These are phyloP conservation scores for Caenorhabditis plicata DNA, from an alignment of 2,888 invertebrate species.

Conservation along the genomic window DNA sequence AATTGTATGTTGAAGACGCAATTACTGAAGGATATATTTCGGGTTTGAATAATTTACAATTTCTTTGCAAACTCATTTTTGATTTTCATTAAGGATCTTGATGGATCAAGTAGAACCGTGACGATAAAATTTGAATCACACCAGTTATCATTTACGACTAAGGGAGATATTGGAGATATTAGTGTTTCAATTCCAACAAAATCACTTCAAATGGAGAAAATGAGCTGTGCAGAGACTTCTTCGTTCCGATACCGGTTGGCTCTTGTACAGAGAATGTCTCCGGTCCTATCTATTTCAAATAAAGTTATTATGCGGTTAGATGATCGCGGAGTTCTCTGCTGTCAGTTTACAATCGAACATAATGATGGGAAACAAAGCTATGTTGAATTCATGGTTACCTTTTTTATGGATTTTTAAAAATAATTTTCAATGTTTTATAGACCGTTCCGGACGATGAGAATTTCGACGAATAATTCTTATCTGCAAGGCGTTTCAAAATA, in stretches of 20 bases:
- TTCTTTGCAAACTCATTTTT: background rate
- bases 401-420: background rate
- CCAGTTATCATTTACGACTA: slow-evolving; percentile 8
- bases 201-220: slow-evolving; percentile 23
- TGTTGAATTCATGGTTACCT: slow-evolving; percentile 29
- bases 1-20: slow-evolving; percentile 20
- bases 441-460: slow-evolving; percentile 17
- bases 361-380: slow-evolving; percentile 25
- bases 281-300: slow-evolving; percentile 7
- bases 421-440: background rate
- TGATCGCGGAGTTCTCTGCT: slow-evolving; percentile 31
- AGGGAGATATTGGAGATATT: slow-evolving; percentile 22
- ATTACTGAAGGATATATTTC: slow-evolving; percentile 22
- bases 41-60: background rate
- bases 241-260: slow-evolving; percentile 10
- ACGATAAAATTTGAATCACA: slow-evolving; percentile 4
- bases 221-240: slow-evolving; percentile 10
- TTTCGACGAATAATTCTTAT: too few relatives aligned
- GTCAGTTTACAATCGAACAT: slow-evolving; percentile 31
- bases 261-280: slow-evolving; percentile 24
- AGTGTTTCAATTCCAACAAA: slow-evolving; percentile 18
- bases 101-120: slow-evolving; percentile 10
- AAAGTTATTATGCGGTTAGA: slow-evolving; percentile 36
- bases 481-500: too few relatives aligned
- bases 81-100: slow-evolving; percentile 12